phyloP scores from a whole-genome alignment of 2,113 vertebrate genomes.

The Tylochromis polylepis region DNA sequence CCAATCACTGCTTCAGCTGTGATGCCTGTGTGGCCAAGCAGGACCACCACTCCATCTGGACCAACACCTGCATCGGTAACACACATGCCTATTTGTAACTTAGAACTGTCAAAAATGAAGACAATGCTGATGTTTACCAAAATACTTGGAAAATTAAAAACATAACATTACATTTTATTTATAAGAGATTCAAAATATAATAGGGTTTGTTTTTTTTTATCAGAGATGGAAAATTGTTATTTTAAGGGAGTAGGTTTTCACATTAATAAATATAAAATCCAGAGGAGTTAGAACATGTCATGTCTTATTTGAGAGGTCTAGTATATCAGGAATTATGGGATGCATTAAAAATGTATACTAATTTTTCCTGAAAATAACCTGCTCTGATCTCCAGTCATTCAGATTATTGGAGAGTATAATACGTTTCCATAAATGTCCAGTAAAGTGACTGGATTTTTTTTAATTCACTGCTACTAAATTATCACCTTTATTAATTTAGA shows the following conservation, averaged over 20 bases:
- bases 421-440: neutral
- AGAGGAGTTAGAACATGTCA: neutral
- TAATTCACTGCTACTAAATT: neutral
- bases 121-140: too few relatives aligned
- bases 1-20: conserved; percentile 83
- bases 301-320: neutral
- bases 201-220: too few relatives aligned
- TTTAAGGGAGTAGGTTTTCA: too few relatives aligned
- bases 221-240: too few relatives aligned
- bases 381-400: neutral
- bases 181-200: too few relatives aligned
- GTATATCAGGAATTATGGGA: neutral
- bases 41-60: conserved; percentile 92
- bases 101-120: neutral
- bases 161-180: too few relatives aligned
- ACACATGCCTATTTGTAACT: neutral
- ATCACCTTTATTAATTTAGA: neutral
- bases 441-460: neutral
- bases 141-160: too few relatives aligned
- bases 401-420: neutral
- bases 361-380: neutral
- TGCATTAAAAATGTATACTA: neutral
- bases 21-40: conserved; percentile 86
- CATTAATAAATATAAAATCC: too few relatives aligned
- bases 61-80: conserved; percentile 85